Base-by-base conservation (phyloP, 2,888 invertebrate genomes). In the Drosophila bunnanda region DNA sequence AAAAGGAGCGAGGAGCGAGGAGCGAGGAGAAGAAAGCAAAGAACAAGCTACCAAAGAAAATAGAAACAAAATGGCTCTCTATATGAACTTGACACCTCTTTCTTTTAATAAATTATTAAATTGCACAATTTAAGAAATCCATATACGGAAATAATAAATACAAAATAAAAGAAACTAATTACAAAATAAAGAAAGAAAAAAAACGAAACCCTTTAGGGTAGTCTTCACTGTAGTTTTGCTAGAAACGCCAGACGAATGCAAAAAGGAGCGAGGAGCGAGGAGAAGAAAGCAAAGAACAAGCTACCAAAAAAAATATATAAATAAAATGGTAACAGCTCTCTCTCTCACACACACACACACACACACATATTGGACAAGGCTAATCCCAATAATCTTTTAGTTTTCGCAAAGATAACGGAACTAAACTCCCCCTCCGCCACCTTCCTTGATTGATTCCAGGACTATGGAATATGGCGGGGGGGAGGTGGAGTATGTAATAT, bases 301-400 rank as follows among this genome's bases (percentile, higher is more conserved):
- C 20, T 22, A 36, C 36, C 28, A 38, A 46, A 60, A 10, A 20
- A 20, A 20, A 38, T 15, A 38, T 15, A 28, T 4, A 60, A 32
- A 30, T 61, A 32, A 64, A 50, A 50, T 39, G 39, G 48, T 13
- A 38, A 60, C 41, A 30, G 43, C 20, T n/a, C 41, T 30, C 41
- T 20, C 43, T 15, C 17, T 4, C 13, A 17, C 3, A 25, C n/a
- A 53, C n/a, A 25, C 25, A 25, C 13, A 43, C 12, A 48, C 4
- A 30, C 6, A 17, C 2, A 13, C 17, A 12, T n/a, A n/a, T n/a
- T 17, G 20, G 55, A 71, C 71, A 41, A 39, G 56, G 56, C 74
- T 73, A 72, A 72, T 72, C 56, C 64, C 17, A 64, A 73, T 73
- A 72, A 72, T 72, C 74, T 56, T 64, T 73, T 53, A 64, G 71